phyloP scores from a whole-genome alignment of 2,888 invertebrate species.

The Microctonus aethiopoides region DNA sequence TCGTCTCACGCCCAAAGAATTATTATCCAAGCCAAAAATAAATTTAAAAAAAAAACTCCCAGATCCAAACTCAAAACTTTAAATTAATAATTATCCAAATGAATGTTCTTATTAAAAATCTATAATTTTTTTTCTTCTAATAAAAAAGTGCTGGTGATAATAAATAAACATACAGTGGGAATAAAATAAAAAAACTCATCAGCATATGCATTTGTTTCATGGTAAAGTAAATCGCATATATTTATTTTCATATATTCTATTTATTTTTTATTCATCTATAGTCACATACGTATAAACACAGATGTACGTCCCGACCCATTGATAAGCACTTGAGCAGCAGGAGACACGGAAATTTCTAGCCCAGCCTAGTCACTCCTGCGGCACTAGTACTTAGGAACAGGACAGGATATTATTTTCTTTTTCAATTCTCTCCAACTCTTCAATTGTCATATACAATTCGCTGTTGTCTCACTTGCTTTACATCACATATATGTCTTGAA shows the following conservation, averaged over 20 bases:
- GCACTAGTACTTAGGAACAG: slow-evolving; percentile 94
- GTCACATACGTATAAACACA: background rate
- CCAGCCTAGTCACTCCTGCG: slow-evolving; percentile 81
- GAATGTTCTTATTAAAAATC: background rate
- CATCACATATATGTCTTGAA: background rate
- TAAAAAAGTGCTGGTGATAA: background rate
- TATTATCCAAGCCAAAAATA: too few species aligned
- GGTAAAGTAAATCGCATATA: background rate
- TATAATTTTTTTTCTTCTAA: background rate
- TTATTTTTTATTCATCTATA: slow-evolving; percentile 1
- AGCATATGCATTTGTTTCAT: background rate
- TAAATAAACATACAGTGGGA: too few species aligned
- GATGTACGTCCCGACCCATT: slow-evolving; percentile 71
- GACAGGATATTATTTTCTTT: slow-evolving; percentile 67
- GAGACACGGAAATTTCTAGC: slow-evolving; percentile 71
- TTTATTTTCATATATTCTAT: slow-evolving; percentile 22
- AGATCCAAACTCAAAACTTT: too few species aligned
- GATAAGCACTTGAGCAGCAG: slow-evolving; percentile 94
- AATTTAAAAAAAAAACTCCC: too few species aligned
- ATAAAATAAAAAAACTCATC: background rate
- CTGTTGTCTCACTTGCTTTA: background rate
- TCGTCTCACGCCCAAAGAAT: too few species aligned
- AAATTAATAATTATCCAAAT: background rate
- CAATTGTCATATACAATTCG: background rate
- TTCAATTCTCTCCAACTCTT: background rate